Evolutionary conservation across 92 coral and sea anemone genomes (phyloP).

Genomic region (Porites rus): DNA sequence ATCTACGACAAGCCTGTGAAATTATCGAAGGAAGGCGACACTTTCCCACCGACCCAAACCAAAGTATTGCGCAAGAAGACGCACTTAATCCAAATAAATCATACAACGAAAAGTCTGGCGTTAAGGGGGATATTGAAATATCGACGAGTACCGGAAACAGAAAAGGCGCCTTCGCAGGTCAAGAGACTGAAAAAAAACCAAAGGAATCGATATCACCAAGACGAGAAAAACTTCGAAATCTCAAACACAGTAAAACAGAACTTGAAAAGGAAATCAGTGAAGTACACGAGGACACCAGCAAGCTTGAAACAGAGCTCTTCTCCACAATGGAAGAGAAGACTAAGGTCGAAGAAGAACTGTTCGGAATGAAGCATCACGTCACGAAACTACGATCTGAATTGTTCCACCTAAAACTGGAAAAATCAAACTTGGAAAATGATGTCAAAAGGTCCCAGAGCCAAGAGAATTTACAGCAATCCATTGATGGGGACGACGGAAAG

Average conservation of each 20-base stretch:
- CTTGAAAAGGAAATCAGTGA: constrained; percentile 78
- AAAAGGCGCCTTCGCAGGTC: constrained; percentile 1
- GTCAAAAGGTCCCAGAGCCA: constrained; percentile 66
- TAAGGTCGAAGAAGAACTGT: constrained; percentile 83
- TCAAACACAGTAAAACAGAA: constrained; percentile 48
- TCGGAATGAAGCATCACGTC: constrained; percentile 79
- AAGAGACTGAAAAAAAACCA: constrained; percentile 1
- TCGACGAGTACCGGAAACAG: background rate
- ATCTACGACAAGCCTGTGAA: constrained; percentile 42
- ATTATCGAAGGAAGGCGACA: constrained; percentile 4
- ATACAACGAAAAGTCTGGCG: background rate
- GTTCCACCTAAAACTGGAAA: constrained; percentile 88
- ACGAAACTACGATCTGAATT: constrained; percentile 76
- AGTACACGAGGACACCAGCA: constrained; percentile 80
- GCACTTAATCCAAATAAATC: background rate
- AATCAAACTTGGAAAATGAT: constrained; percentile 80
- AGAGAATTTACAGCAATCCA: constrained; percentile 20
- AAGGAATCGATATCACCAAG: constrained; percentile 24
- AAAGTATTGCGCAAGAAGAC: constrained; percentile 8
- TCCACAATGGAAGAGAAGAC: constrained; percentile 92
- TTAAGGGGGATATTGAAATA: constrained; percentile 4
- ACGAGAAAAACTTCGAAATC: constrained; percentile 44
- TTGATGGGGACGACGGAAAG: constrained; percentile 27
- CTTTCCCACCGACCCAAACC: background rate
- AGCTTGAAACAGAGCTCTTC: constrained; percentile 84